Conservation (phyloP, 2,113 vertebrate species). For the Anguilla rostrata region DNA sequence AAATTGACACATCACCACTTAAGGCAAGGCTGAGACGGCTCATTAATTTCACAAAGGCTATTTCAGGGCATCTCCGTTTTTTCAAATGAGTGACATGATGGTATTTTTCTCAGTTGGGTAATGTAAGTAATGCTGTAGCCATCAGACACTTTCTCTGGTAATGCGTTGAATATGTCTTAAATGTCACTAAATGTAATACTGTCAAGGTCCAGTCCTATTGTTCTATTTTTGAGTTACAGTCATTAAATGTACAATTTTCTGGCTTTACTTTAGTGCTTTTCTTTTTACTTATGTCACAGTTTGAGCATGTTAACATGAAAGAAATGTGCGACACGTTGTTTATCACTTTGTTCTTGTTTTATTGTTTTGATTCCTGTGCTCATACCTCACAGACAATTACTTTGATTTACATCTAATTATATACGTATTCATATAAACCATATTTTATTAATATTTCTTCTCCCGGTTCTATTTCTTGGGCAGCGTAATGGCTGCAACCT, state of each 20-base stretch:
- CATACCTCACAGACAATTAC: background rate
- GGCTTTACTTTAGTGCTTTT: too few relatives aligned
- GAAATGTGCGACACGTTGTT: background rate
- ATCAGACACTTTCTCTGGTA: constrained; percentile 37
- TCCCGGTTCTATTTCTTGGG: background rate
- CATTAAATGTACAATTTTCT: too few relatives aligned
- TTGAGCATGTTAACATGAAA: too few relatives aligned
- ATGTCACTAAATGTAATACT: too few relatives aligned
- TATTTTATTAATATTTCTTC: background rate
- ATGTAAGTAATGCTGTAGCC: constrained; percentile 67
- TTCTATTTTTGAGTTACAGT: too few relatives aligned
- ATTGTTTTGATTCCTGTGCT: background rate
- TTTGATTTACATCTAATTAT: background rate
- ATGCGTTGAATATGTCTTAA: background rate
- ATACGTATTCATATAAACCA: background rate
- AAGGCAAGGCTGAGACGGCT: constrained; percentile 64
- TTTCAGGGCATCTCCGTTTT: constrained; percentile 57
- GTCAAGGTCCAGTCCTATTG: too few relatives aligned
- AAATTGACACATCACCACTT: constrained; percentile 52
- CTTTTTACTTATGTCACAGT: too few relatives aligned
- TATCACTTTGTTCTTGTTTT: background rate
- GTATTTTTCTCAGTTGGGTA: constrained; percentile 68
- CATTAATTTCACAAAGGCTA: constrained; percentile 61
- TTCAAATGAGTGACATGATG: constrained; percentile 60
- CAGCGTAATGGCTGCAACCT: background rate